Percentiles rank a stretch among this genome's conserved stretches.
phyloP scores from a whole-genome alignment of 2,888 invertebrate genomes.

The Drosophila affinis region DNA sequence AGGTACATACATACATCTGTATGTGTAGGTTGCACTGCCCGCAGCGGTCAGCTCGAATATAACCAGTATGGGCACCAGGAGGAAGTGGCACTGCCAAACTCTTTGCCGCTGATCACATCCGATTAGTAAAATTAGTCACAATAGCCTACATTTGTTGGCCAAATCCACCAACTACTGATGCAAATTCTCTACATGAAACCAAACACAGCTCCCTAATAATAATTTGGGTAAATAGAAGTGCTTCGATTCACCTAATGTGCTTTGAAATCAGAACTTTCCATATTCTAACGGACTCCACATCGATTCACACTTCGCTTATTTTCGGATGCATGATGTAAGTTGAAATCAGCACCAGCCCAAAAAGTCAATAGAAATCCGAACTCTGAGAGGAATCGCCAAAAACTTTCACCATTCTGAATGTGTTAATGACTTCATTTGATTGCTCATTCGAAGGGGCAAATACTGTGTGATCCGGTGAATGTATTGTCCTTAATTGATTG shows the following conservation, averaged over 20 bases:
- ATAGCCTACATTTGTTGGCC: conserved; percentile 5
- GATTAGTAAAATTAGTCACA: conserved; percentile 37
- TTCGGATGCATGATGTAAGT: conserved; percentile 45
- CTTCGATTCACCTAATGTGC: conserved; percentile 13
- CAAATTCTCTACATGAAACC: neutral
- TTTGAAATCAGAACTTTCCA: conserved; percentile 5
- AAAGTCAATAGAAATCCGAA: conserved; percentile 41
- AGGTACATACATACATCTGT: neutral
- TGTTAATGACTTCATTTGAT: conserved; percentile 48
- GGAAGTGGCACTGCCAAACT: conserved; percentile 40
- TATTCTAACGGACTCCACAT: conserved; percentile 21
- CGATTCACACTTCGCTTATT: conserved; percentile 40
- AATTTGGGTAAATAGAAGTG: conserved; percentile 11
- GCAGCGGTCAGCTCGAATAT: conserved; percentile 39
- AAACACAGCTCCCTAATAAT: neutral
- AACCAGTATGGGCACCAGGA: conserved; percentile 27
- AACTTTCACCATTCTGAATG: conserved; percentile 75
- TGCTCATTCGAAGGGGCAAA: conserved; percentile 20
- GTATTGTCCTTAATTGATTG: neutral
- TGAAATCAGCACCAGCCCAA: conserved; percentile 21
- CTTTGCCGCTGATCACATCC: conserved; percentile 37
- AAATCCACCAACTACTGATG: neutral
- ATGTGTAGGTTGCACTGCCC: conserved; percentile 33
- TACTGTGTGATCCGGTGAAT: conserved; percentile 15
- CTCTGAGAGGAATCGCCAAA: conserved; percentile 26